Evolutionary conservation across 2,888 invertebrate genomes (phyloP).

Genomic region (Melangyna quadrimaculata): DNA sequence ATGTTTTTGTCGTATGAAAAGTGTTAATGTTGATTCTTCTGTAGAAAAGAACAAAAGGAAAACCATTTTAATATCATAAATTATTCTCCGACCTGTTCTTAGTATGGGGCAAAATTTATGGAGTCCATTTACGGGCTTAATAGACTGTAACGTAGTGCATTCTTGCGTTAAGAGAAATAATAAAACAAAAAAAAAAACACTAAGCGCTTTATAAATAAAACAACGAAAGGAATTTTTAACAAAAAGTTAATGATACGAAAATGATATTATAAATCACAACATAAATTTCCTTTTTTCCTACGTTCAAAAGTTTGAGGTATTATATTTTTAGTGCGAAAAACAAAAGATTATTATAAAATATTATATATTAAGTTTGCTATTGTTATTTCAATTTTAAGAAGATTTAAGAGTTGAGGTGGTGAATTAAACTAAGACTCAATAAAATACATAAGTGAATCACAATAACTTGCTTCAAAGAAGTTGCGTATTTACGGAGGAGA

Average conservation of each 20-base stretch:
- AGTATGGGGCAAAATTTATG: not conserved
- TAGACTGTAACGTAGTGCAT: not conserved
- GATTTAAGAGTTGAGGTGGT: not conserved
- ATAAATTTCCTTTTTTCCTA: not conserved
- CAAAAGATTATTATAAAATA: not conserved
- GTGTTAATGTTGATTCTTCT: not conserved
- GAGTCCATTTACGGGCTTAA: not conserved
- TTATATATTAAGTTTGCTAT: not conserved
- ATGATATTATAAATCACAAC: not conserved
- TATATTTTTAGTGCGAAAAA: not conserved
- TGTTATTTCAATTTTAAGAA: not conserved
- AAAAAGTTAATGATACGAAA: not conserved
- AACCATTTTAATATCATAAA: not conserved
- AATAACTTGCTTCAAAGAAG: too few relatives aligned
- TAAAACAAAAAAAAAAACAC: not conserved
- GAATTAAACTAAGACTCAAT: too few relatives aligned
- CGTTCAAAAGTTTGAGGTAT: not conserved
- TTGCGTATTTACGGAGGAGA: too few relatives aligned
- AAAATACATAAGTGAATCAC: too few relatives aligned
- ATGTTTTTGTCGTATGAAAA: not conserved
- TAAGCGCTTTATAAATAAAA: conserved; percentile 1
- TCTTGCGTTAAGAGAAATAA: not conserved
- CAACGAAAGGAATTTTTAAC: not conserved
- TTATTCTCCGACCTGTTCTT: not conserved
- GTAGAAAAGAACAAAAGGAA: not conserved